Evolutionary conservation across 2,113 vertebrate species (phyloP).

Genomic region (Burhinus oedicnemus): DNA sequence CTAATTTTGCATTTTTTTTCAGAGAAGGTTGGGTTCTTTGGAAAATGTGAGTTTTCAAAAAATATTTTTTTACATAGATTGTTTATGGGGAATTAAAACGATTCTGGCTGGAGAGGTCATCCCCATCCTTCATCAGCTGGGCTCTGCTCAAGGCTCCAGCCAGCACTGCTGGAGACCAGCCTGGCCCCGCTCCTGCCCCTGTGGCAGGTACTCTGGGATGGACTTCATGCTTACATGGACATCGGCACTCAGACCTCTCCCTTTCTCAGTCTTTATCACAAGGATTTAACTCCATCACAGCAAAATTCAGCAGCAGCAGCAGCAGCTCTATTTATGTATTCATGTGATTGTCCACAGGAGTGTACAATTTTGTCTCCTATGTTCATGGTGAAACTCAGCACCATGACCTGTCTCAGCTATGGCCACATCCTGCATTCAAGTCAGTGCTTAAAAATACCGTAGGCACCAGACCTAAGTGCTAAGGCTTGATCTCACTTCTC

Average conservation of each 20-base stretch:
- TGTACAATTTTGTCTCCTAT: background rate
- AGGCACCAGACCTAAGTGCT: background rate
- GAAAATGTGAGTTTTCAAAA: background rate
- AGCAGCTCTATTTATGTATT: background rate
- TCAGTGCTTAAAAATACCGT: background rate
- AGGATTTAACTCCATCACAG: background rate
- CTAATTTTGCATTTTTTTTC: background rate
- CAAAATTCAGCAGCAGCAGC: background rate
- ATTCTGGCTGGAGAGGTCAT: background rate
- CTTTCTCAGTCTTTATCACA: background rate
- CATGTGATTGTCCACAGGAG: background rate
- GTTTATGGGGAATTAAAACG: background rate
- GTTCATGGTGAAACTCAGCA: background rate
- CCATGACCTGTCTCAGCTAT: background rate
- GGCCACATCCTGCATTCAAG: background rate
- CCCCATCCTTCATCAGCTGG: background rate
- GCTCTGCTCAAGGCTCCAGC: background rate
- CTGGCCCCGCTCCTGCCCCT: background rate
- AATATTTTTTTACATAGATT: background rate
- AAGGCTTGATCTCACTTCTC: background rate
- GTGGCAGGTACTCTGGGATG: rapidly evolving
- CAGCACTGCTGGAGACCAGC: background rate
- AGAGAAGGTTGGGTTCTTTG: background rate
- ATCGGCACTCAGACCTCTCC: background rate
- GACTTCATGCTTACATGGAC: background rate